Evolutionary conservation across 2,888 invertebrate genomes (phyloP), one percentile per base, ranked within the genome.

Genomic region (Campoplex capitator): DNA sequence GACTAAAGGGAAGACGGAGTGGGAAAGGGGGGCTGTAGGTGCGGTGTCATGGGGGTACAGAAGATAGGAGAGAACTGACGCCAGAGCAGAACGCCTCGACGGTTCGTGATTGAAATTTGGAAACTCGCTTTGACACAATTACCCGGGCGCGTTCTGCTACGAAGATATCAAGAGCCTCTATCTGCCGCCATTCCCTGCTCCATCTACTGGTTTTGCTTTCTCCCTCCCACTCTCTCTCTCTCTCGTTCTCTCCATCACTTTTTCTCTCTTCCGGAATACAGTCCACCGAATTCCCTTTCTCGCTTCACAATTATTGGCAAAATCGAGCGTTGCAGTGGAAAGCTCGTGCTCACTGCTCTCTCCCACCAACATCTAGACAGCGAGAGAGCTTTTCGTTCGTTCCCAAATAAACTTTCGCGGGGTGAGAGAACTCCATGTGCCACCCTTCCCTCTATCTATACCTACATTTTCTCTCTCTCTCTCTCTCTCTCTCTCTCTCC

Each of bases 101-200:
- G 88, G 85, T 87, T 87, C 89, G 90, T 93, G 94, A 94, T 94
- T 94, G 94, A 94, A 94, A 94, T 94, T 94, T 93, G 91, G 92
- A 91, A 92, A 94, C 92, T 92, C 91, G 91, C 94, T 94, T 94
- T 94, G 94, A 94, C 93, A 93, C 94, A 94, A 94, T 94, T 94
- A 94, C 92, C 89, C 89, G 91, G 88, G 85, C 88, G 84, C 91
- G 89, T 92, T 90, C 91, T 90, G 88, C 89, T 88, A 88, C 88
- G 85, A 90, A 90, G 89, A 90, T 87, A 86, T 87, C 79, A 91
- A 91, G 93, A 90, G 86, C 87, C 76, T 90, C 88, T 74, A 48
- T 68, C 76, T 83, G 45, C 51, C 58, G 58, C 75, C 38, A 71
- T 65, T 76, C 76, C 88, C 88, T 88, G 86, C 85, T 83, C 71